Evolutionary conservation across 2,888 invertebrate genomes (phyloP).

Genomic region (Eupithecia subfuscata): DNA sequence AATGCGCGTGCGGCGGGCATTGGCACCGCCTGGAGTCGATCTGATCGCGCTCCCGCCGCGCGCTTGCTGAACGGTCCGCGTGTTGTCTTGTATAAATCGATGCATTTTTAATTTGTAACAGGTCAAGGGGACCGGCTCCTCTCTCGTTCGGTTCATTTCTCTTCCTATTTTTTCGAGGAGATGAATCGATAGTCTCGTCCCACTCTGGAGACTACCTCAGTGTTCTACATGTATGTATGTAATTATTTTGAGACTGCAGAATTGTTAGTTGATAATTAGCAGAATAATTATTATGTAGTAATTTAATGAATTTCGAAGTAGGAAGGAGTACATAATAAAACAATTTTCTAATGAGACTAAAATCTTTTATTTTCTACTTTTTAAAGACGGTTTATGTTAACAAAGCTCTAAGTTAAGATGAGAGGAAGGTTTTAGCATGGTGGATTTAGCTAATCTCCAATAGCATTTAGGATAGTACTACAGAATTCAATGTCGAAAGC

Average conservation of each 20-base stretch:
- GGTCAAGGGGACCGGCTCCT: slow-evolving; percentile 59
- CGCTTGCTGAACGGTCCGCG: slow-evolving; percentile 45
- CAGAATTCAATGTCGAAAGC: slow-evolving; percentile 65
- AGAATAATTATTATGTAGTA: slow-evolving; percentile 75
- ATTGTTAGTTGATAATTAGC: slow-evolving; percentile 82
- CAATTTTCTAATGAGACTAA: slow-evolving; percentile 70
- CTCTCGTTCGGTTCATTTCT: slow-evolving; percentile 54
- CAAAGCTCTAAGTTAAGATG: slow-evolving; percentile 10
- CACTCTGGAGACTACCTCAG: slow-evolving; percentile 73
- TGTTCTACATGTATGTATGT: slow-evolving; percentile 75
- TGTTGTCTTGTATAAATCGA: slow-evolving; percentile 65
- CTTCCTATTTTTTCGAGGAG: slow-evolving; percentile 54
- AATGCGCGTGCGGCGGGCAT: slow-evolving; percentile 59
- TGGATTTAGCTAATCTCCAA: slow-evolving; percentile 54
- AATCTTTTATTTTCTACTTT: slow-evolving; percentile 54
- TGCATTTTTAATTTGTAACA: slow-evolving; percentile 77
- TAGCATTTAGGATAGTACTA: slow-evolving; percentile 56
- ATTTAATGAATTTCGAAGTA: slow-evolving; percentile 74
- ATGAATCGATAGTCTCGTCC: slow-evolving; percentile 59
- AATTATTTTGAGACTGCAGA: slow-evolving; percentile 83
- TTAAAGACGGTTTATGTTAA: too few relatives aligned
- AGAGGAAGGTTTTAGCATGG: not conserved
- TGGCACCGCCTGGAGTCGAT: slow-evolving; percentile 52
- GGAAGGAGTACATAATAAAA: slow-evolving; percentile 79
- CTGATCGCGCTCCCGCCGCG: slow-evolving; percentile 59